Conservation (phyloP, 2,113 vertebrate genomes). For the Gopherus flavomarginatus region DNA sequence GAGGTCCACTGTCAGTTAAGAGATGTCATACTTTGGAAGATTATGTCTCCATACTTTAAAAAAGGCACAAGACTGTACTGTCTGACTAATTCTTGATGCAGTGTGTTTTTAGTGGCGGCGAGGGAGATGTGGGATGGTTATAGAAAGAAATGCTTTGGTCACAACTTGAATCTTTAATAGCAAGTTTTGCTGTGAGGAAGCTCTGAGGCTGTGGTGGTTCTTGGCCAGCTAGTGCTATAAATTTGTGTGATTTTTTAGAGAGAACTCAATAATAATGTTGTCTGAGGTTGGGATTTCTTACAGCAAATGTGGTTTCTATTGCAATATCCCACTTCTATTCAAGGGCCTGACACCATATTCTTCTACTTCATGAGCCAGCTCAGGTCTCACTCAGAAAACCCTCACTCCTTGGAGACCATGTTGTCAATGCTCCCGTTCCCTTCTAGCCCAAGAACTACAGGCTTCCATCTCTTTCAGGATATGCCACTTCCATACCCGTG, state of each 20-base stretch:
- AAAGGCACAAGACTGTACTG: not conserved
- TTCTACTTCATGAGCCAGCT: not conserved
- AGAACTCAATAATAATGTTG: slow-evolving; percentile 31
- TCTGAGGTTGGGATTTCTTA: not conserved
- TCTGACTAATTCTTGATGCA: not conserved
- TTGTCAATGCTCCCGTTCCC: not conserved
- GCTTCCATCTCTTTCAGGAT: not conserved
- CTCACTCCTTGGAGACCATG: not conserved
- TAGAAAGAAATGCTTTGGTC: not conserved
- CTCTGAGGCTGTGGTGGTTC: slow-evolving; percentile 38
- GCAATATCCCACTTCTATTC: not conserved
- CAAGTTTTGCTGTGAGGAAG: slow-evolving; percentile 17
- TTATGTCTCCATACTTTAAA: not conserved
- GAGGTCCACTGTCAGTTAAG: not conserved
- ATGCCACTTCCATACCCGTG: not conserved
- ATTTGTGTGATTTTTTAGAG: not conserved
- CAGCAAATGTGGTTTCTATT: slow-evolving; percentile 48
- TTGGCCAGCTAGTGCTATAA: slow-evolving; percentile 46
- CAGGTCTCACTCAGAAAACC: not conserved
- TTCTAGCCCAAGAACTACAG: not conserved
- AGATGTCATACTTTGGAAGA: not conserved
- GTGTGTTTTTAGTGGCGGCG: not conserved
- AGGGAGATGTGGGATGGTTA: not conserved
- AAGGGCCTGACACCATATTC: slow-evolving; percentile 21
- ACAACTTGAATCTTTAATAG: slow-evolving; percentile 30